Conservation (phyloP, 2,113 vertebrate species). For the western clawed frog (Xenopus tropicalis) region UCB_Xtro_10.0 CM004445.2:80387501-80388000, state of each 20-base stretch:
- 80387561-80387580: background rate
- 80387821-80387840: constrained; percentile 10
- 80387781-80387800: constrained; percentile 18
- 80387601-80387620: constrained; percentile 3
- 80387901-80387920: too few species aligned
- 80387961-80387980: too few species aligned
- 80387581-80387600: constrained; percentile 23
- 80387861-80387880: constrained; percentile 31
- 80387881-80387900: background rate
- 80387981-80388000: too few species aligned
- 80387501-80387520: background rate
- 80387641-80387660: constrained; percentile 30
- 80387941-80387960: too few species aligned
- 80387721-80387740: constrained; percentile 7
- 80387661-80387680: constrained; percentile 26
- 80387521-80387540: background rate
- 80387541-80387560: background rate
- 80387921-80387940: too few species aligned
- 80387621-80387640: constrained; percentile 14
- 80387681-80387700: background rate
- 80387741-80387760: background rate
- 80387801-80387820: constrained; percentile 7
- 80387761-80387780: constrained; percentile 20
- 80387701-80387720: constrained; percentile 25
- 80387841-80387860: constrained; percentile 32